Evolutionary conservation across 1,140 invertebrate genomes (phyloP).

Genomic region (Euglossa dilemma): DNA sequence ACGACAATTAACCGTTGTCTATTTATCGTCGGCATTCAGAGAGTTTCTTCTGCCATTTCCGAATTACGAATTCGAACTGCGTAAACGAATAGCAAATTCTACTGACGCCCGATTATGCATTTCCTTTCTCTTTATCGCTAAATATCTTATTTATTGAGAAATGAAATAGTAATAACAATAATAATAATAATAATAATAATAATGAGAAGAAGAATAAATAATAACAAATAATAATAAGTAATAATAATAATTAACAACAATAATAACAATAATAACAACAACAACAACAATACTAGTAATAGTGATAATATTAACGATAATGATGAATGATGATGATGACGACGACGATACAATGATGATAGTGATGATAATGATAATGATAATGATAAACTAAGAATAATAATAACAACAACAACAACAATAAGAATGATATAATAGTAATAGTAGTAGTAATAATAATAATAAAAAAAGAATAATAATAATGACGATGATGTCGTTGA

Average conservation of each 20-base stretch:
- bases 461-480: neutral
- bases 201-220: too few relatives aligned
- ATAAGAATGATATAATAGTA: neutral
- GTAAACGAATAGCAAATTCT: conserved; percentile 55
- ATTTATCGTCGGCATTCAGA: neutral
- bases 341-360: neutral
- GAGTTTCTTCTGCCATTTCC: too few relatives aligned
- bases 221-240: neutral
- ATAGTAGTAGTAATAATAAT: neutral
- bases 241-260: neutral
- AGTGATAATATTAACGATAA: neutral
- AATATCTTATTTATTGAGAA: neutral
- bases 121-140: neutral
- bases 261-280: neutral
- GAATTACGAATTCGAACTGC: neutral
- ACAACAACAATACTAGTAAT: too few relatives aligned
- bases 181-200: neutral
- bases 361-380: neutral
- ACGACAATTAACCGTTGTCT: neutral
- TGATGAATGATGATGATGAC: neutral
- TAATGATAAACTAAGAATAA: neutral
- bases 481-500: neutral
- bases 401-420: neutral
- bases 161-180: neutral
- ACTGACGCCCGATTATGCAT: conserved; percentile 6